Percentiles rank a stretch among this genome's conserved stretches.
These are phyloP conservation scores for Actenoides lindsayi DNA, from an alignment of 2,113 vertebrate genomes.

Conservation along the genomic window DNA sequence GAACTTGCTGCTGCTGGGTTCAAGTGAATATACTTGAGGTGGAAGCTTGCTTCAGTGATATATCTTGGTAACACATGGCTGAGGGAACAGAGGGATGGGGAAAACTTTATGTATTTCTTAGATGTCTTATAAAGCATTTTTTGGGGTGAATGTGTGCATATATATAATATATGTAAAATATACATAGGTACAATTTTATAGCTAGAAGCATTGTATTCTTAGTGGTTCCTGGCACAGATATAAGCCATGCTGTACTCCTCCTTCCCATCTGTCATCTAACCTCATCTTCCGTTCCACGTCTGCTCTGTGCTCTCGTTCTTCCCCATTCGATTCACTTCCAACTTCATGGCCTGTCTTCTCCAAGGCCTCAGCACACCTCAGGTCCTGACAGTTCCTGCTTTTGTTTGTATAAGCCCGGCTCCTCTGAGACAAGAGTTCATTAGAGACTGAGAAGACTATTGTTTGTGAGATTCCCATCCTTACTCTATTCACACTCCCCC, in stretches of 20 bases:
- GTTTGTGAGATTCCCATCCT: neutral
- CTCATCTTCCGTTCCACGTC: accelerated
- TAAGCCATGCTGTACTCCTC: neutral
- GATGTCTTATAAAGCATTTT: neutral
- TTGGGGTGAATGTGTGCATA: neutral
- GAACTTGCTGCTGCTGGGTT: neutral
- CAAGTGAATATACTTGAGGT: neutral
- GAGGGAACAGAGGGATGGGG: neutral
- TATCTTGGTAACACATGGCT: neutral
- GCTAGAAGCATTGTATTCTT: neutral
- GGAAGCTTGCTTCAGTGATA: neutral
- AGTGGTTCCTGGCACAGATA: neutral
- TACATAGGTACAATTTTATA: neutral
- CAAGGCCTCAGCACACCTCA: neutral
- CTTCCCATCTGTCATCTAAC: neutral
- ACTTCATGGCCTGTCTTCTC: neutral
- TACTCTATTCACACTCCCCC: neutral
- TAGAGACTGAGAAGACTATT: neutral
- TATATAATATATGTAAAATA: neutral
- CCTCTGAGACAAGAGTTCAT: neutral
- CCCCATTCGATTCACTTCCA: neutral
- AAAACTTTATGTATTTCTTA: neutral
- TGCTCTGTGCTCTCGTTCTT: neutral
- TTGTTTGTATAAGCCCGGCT: neutral
- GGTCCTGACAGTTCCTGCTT: neutral